These are phyloP conservation scores for Heterodera carotae DNA, from an alignment of 1,140 invertebrate species.

Conservation along the genomic window DNA sequence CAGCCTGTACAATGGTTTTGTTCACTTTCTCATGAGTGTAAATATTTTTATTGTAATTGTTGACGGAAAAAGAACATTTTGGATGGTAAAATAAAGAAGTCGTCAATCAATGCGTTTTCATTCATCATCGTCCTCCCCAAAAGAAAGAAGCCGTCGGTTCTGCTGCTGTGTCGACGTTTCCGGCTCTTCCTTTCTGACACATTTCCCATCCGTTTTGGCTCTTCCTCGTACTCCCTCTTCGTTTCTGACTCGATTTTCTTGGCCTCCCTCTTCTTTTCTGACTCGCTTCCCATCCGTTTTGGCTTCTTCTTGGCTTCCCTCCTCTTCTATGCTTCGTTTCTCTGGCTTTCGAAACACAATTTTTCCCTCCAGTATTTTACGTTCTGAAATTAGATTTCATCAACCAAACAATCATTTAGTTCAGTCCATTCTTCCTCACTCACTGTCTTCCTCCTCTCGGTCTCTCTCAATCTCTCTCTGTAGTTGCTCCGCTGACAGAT, in stretches of 20 bases:
- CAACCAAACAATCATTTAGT: slow-evolving; percentile 21
- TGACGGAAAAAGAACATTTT: no score
- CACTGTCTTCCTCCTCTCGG: slow-evolving; percentile 55
- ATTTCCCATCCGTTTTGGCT: no score
- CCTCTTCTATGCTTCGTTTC: slow-evolving; percentile 32
- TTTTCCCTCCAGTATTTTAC: slow-evolving; percentile 55
- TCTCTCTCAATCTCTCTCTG: slow-evolving; percentile 51
- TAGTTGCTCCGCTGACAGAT: slow-evolving; percentile 50
- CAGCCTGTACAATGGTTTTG: background rate
- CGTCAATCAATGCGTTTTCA: slow-evolving; percentile 21
- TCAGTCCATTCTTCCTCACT: background rate
- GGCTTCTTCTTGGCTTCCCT: slow-evolving; percentile 23
- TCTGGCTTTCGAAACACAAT: slow-evolving; percentile 59
- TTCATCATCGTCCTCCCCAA: slow-evolving; percentile 59
- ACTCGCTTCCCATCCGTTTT: slow-evolving; percentile 34
- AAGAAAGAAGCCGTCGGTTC: slow-evolving; percentile 49
- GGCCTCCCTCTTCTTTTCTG: slow-evolving; percentile 24
- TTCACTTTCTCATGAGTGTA: background rate
- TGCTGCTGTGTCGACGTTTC: no score
- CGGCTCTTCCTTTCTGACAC: no score
- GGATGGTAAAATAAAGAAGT: background rate
- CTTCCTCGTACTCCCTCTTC: no score
- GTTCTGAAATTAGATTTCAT: slow-evolving; percentile 40
- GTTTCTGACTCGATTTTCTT: slow-evolving; percentile 2
- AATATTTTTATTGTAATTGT: no score